Conservation (phyloP, 2,888 invertebrate species). For the Temnothorax unifasciatus region DNA sequence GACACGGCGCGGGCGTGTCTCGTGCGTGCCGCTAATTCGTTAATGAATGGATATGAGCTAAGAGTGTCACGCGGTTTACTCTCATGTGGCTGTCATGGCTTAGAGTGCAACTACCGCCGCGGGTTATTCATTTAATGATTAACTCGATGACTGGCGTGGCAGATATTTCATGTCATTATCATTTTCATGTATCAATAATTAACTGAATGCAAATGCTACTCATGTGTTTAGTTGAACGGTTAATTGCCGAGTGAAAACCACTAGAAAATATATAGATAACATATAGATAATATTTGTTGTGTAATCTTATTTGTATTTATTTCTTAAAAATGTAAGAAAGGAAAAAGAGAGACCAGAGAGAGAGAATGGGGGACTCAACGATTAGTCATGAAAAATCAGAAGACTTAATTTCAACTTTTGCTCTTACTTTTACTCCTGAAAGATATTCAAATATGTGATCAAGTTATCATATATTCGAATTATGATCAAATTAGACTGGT, state of each 20-base stretch:
- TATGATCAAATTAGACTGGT: conserved; percentile 11
- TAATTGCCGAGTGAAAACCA: conserved; percentile 16
- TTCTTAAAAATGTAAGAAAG: neutral
- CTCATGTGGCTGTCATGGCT: conserved; percentile 32
- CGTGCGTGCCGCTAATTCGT: conserved; percentile 39
- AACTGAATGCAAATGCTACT: conserved; percentile 43
- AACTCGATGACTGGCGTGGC: conserved; percentile 47
- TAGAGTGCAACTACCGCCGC: conserved; percentile 9
- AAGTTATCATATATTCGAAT: too few relatives aligned
- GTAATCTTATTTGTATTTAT: neutral
- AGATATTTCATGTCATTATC: conserved; percentile 40
- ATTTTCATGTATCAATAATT: conserved; percentile 52
- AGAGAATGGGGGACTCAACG: neutral
- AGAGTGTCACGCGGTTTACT: conserved; percentile 29
- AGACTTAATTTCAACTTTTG: neutral
- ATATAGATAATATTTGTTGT: neutral
- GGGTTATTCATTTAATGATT: conserved; percentile 47
- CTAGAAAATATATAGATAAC: neutral
- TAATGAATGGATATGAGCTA: conserved; percentile 34
- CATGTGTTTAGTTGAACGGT: conserved; percentile 21
- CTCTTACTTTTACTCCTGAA: neutral
- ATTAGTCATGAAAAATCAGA: neutral
- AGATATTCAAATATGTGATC: neutral
- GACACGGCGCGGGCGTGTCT: neutral
- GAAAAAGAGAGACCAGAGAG: neutral